phyloP scores from a whole-genome alignment of 37 sponge, comb jelly and placozoan genomes.

The Sycon ciliatum region DNA sequence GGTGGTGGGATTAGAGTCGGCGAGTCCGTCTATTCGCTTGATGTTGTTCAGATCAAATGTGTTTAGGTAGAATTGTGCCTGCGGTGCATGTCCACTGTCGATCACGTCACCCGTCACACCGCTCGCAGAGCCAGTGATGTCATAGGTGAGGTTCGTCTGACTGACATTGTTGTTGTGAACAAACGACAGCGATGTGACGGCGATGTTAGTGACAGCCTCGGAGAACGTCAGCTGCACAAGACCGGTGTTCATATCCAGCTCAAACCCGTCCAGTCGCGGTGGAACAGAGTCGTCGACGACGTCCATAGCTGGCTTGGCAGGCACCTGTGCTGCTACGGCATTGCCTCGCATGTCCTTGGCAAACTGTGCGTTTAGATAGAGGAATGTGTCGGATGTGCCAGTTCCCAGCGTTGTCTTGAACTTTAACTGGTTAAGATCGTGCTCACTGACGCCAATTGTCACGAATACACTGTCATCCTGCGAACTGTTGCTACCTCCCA shows the following conservation, averaged over 20 bases:
- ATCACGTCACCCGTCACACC: background rate
- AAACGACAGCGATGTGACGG: constrained; percentile 25
- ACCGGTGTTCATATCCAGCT: constrained; percentile 67
- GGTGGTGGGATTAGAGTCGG: constrained; percentile 38
- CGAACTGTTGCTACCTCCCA: constrained; percentile 19
- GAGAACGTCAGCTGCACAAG: constrained; percentile 64
- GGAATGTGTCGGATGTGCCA: constrained; percentile 36
- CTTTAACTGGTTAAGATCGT: constrained; percentile 69
- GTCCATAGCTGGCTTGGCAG: constrained; percentile 31
- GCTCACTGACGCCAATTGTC: constrained; percentile 33
- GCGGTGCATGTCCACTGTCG: constrained; percentile 29
- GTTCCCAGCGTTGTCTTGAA: constrained; percentile 55
- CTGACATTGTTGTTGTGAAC: background rate
- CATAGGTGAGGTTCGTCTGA: background rate
- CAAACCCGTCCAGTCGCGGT: constrained; percentile 47
- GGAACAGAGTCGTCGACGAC: constrained; percentile 44
- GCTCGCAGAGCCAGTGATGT: background rate
- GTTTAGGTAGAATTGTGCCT: constrained; percentile 38
- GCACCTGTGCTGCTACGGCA: constrained; percentile 45
- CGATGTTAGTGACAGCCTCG: constrained; percentile 59
- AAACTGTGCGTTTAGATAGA: constrained; percentile 43
- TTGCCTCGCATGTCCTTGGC: constrained; percentile 76
- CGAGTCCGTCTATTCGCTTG: constrained; percentile 42
- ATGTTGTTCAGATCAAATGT: constrained; percentile 53
- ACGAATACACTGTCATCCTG: constrained; percentile 50